Evolutionary conservation across 2,888 invertebrate species (phyloP).

Genomic region (Parnassius glacialis): DNA sequence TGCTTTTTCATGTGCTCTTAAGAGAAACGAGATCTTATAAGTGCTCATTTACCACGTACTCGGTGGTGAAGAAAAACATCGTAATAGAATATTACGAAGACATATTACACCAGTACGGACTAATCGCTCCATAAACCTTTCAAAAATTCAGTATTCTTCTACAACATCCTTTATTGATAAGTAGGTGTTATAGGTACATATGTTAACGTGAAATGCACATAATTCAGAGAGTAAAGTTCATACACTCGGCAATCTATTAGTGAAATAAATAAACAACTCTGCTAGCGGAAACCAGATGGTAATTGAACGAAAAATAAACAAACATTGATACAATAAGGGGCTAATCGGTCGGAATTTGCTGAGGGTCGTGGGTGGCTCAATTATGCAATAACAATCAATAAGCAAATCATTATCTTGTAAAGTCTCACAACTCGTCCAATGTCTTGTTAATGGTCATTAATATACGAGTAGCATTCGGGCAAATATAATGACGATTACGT

Average conservation of each 20-base stretch:
- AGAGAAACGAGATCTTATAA: too few species aligned
- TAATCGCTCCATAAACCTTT: too few species aligned
- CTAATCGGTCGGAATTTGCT: constrained; percentile 53
- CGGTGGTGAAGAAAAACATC: too few species aligned
- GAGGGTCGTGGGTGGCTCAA: constrained; percentile 77
- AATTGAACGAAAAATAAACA: constrained; percentile 74
- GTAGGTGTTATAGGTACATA: too few species aligned
- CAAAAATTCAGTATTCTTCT: too few species aligned
- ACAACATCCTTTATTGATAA: too few species aligned
- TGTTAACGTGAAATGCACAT: not conserved
- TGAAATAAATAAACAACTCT: constrained; percentile 51
- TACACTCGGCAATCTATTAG: constrained; percentile 37
- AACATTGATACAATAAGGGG: constrained; percentile 42
- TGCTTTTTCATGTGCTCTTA: too few species aligned
- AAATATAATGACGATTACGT: too few species aligned
- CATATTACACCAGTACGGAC: too few species aligned
- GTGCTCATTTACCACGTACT: too few species aligned
- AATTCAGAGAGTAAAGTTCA: constrained; percentile 20
- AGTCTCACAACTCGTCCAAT: constrained; percentile 11
- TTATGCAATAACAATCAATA: constrained; percentile 72
- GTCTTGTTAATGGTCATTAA: constrained; percentile 32
- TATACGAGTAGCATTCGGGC: not conserved
- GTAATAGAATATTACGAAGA: too few species aligned
- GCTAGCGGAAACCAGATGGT: constrained; percentile 56
- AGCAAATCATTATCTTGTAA: constrained; percentile 50